Evolutionary conservation across 2,797 vertebrate species (phyloP).

Genomic region (Phataginus tricuspis): DNA sequence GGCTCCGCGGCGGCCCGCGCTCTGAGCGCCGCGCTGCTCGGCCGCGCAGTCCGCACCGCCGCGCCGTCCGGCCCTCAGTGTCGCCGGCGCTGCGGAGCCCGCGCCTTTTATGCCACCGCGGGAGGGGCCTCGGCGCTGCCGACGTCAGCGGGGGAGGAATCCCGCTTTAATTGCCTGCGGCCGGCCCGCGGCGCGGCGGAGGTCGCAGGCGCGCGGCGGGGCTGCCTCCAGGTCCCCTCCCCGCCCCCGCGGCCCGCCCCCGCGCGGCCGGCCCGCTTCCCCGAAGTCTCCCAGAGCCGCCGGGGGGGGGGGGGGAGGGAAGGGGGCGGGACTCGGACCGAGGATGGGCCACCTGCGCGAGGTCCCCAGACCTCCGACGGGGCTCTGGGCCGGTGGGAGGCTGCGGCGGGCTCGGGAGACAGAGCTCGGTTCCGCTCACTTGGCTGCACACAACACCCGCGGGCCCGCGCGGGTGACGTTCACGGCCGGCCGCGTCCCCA

Average conservation of each 20-base stretch:
- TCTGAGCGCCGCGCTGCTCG: slow-evolving; percentile 20
- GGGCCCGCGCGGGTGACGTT: too few species aligned
- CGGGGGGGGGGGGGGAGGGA: too few species aligned
- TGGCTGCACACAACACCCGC: background rate
- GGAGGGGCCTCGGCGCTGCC: slow-evolving; percentile 85
- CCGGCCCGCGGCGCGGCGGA: slow-evolving; percentile 55
- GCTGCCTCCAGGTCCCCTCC: background rate
- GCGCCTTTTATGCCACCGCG: slow-evolving; percentile 88
- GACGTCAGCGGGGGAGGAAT: slow-evolving; percentile 90
- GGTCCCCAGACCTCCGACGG: background rate
- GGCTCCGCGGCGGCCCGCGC: slow-evolving; percentile 73
- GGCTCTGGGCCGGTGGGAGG: background rate
- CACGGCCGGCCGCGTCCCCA: background rate
- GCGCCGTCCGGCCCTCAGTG: slow-evolving; percentile 89
- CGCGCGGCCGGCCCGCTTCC: background rate
- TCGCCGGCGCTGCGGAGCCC: slow-evolving; percentile 84
- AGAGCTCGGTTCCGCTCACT: background rate
- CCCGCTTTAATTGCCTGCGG: slow-evolving; percentile 84
- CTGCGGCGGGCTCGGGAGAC: background rate
- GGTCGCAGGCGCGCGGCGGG: slow-evolving; percentile 17
- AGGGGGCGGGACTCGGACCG: fast-evolving
- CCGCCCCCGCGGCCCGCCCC: background rate
- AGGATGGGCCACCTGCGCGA: background rate
- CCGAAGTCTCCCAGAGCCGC: background rate
- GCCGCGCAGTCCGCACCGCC: slow-evolving; percentile 84